Evolutionary conservation across 2,113 vertebrate genomes (phyloP), one percentile per base, ranked within the genome.

Genomic region (Varanus salvator): DNA sequence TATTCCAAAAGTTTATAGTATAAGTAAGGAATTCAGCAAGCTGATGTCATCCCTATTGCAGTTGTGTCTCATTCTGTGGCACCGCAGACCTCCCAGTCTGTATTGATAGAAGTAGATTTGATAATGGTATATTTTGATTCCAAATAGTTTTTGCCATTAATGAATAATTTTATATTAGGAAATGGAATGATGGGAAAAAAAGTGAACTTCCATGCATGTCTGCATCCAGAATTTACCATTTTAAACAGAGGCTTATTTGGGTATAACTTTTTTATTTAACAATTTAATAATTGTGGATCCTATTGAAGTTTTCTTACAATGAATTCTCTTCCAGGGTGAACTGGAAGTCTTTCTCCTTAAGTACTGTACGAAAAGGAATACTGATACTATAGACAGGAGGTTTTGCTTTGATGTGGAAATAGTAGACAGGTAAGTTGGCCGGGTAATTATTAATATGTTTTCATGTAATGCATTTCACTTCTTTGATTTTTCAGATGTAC

Each of bases 361-460:
- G 0, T 98, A 98, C 19, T 99, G 99, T 78, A 94, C 97, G 80
- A 98, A 97, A 94, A 99, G 99, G 96, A 98, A 97, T 0, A 95
- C 94, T 44, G 99, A 99, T 92, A 95, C 97, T 60, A 97, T 97
- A 86, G 99, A 99, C 96, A 97, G 98, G 90, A 96, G 99, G 83
- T 99, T 99, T 97, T 99, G 99, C 94, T 98, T 99, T 89, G 99
- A 99, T 57, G 96, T 99, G 0, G 99, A 99, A 96, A 97, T 98
- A 93, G 97, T 98, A 84, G 99, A 99, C 95, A 97, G 98, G 99
- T 99, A 97, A 95, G 93, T 94, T 91, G 1, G 0, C 71, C n/a
- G 69, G 1, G 5, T 83, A 77, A 38, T 80, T 60, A 11, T 14
- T 74, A 2, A 31, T 90, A 38, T 27, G 7, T 57, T 90, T 0